phyloP scores from a whole-genome alignment of 2,888 invertebrate species.

The Chloroclystis v-ata region DNA sequence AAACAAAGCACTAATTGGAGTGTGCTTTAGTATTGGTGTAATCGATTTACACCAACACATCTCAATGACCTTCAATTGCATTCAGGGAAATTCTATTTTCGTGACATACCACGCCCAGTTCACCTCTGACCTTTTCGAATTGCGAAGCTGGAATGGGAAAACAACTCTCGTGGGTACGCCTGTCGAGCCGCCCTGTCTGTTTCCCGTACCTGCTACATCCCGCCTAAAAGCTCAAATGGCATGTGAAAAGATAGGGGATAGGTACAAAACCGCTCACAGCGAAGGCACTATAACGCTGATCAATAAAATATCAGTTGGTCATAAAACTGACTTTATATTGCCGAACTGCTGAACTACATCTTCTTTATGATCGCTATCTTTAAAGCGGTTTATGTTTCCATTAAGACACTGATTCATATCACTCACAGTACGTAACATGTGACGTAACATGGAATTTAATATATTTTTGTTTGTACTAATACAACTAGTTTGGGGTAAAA shows the following conservation, averaged over 20 bases:
- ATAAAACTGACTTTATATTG: conserved; percentile 27
- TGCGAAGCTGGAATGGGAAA: conserved; percentile 31
- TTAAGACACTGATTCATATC: conserved; percentile 9
- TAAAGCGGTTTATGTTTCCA: conserved; percentile 22
- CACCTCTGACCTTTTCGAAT: conserved; percentile 36
- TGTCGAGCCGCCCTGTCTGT: conserved; percentile 24
- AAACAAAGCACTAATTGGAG: conserved; percentile 46
- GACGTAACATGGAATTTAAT: neutral
- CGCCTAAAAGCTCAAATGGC: conserved; percentile 29
- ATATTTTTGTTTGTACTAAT: conserved; percentile 3
- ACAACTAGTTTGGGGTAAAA: conserved; percentile 3
- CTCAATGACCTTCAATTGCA: conserved; percentile 29
- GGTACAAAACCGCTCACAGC: conserved; percentile 10
- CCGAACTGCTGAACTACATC: conserved; percentile 24
- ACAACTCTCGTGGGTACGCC: conserved; percentile 30
- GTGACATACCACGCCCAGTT: conserved; percentile 38
- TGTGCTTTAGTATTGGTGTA: conserved; percentile 30
- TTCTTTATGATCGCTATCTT: conserved; percentile 24
- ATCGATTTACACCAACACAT: conserved; percentile 15
- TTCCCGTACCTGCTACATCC: conserved; percentile 25
- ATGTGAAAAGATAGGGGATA: conserved; percentile 27
- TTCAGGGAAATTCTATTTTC: conserved; percentile 31
- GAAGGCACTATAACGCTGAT: conserved; percentile 18
- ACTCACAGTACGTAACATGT: neutral
- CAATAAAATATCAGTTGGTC: conserved; percentile 27